These are phyloP conservation scores for Scrobipalpa atriplicella DNA, from an alignment of 2,888 invertebrate species.

Conservation along the genomic window DNA sequence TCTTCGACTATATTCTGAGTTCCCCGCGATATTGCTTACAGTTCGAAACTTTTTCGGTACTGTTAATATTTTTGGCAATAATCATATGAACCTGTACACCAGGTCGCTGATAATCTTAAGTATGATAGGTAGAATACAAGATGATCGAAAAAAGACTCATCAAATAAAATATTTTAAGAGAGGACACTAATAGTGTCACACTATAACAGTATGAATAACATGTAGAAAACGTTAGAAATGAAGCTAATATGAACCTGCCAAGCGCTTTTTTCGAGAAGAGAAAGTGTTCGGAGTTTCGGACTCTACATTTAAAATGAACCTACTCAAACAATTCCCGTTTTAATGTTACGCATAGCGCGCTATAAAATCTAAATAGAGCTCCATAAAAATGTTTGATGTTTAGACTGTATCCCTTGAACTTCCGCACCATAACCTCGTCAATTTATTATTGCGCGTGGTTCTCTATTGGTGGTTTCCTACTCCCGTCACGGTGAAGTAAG, in stretches of 20 bases:
- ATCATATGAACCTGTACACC: no score
- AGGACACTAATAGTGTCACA: no score
- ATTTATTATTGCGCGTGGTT: conserved; percentile 52
- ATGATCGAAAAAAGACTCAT: no score
- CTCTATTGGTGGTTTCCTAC: conserved; percentile 50
- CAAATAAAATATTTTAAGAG: no score
- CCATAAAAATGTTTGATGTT: neutral
- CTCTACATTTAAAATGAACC: neutral
- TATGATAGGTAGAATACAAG: no score
- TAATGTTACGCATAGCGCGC: neutral
- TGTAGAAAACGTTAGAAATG: neutral
- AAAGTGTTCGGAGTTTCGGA: neutral
- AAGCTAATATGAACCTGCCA: neutral
- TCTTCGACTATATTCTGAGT: neutral
- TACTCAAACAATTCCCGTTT: no score
- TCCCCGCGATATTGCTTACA: neutral
- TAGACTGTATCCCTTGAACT: conserved; percentile 9
- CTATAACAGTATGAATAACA: neutral
- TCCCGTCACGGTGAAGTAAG: conserved; percentile 4
- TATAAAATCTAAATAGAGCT: neutral
- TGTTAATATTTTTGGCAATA: no score
- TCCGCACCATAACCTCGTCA: conserved; percentile 50
- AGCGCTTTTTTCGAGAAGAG: no score
- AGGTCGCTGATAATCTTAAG: no score
- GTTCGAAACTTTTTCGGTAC: neutral